phyloP scores from a whole-genome alignment of 2,888 invertebrate species.

The Tipula confusa region DNA sequence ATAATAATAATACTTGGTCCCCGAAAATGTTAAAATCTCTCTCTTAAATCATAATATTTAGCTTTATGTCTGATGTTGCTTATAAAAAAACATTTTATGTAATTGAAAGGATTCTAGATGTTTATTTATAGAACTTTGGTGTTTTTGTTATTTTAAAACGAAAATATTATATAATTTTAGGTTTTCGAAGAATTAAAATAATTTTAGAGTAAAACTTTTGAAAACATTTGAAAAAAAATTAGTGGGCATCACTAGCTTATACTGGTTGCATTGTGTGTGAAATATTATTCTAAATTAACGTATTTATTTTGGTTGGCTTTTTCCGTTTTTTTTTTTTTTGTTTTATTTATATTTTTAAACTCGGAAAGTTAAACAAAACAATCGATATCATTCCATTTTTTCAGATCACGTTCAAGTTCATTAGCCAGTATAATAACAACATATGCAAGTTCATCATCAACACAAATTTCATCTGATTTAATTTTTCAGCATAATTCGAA shows the following conservation, averaged over 20 bases:
- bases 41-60: too few species aligned
- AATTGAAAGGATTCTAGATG: too few species aligned
- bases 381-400: constrained; percentile 30
- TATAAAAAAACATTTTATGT: too few species aligned
- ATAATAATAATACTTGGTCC: neutral
- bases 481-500: constrained; percentile 44
- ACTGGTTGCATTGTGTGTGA: neutral
- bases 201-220: too few species aligned
- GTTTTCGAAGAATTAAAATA: too few species aligned
- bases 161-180: too few species aligned
- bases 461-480: constrained; percentile 46
- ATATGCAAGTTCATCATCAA: constrained; percentile 48
- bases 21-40: too few species aligned
- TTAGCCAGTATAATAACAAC: constrained; percentile 50
- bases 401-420: constrained; percentile 45
- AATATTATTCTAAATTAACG: neutral
- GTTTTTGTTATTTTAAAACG: too few species aligned
- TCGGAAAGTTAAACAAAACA: neutral
- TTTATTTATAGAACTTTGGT: too few species aligned
- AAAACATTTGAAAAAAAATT: too few species aligned
- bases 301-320: neutral
- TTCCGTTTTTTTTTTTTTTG: neutral
- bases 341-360: neutral
- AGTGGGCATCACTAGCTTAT: neutral
- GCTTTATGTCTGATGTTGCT: too few species aligned